Evolutionary conservation across 92 coral and sea anemone genomes (phyloP).

Genomic region (Chrysogorgia sp.): DNA sequence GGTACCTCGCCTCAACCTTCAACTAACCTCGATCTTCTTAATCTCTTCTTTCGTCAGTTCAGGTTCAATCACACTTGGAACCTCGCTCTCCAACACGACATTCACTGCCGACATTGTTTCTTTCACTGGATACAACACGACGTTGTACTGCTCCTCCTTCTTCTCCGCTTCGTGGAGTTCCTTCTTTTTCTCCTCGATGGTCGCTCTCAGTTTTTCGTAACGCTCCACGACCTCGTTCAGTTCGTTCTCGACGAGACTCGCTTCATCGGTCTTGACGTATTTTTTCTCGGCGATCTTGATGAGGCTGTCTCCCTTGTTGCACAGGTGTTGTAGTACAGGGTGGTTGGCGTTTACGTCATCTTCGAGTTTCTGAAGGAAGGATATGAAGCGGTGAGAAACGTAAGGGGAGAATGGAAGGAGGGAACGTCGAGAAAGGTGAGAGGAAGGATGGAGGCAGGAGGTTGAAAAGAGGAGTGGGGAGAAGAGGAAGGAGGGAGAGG

Average conservation of each 20-base stretch:
- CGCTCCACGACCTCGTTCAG: slow-evolving; percentile 76
- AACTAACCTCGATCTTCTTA: slow-evolving; percentile 71
- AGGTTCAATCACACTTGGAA: slow-evolving; percentile 78
- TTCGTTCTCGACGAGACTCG: slow-evolving; percentile 65
- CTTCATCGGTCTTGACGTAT: slow-evolving; percentile 36
- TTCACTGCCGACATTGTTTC: slow-evolving; percentile 74
- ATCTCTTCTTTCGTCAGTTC: slow-evolving; percentile 87
- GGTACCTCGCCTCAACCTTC: too few relatives aligned
- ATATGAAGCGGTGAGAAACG: background rate
- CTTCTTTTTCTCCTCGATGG: slow-evolving; percentile 74
- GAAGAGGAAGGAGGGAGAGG: background rate
- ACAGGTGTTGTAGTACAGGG: slow-evolving; percentile 20
- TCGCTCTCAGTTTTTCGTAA: slow-evolving; percentile 77
- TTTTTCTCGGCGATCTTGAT: slow-evolving; percentile 17
- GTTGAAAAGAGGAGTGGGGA: slow-evolving; percentile 19
- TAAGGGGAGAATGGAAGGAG: too few relatives aligned
- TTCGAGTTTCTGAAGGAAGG: slow-evolving; percentile 8
- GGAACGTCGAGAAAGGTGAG: too few relatives aligned
- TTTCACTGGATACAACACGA: slow-evolving; percentile 81
- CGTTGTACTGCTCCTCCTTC: slow-evolving; percentile 77
- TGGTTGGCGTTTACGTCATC: slow-evolving; percentile 36
- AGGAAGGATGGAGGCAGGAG: too few relatives aligned
- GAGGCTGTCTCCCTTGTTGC: slow-evolving; percentile 30
- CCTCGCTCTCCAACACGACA: slow-evolving; percentile 81
- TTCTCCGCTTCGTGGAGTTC: slow-evolving; percentile 77